A percentile compares a stretch with the other conserved stretches of the same genome.
Conservation (phyloP, 2,113 vertebrate species). For the Marmota flaviventris region DNA sequence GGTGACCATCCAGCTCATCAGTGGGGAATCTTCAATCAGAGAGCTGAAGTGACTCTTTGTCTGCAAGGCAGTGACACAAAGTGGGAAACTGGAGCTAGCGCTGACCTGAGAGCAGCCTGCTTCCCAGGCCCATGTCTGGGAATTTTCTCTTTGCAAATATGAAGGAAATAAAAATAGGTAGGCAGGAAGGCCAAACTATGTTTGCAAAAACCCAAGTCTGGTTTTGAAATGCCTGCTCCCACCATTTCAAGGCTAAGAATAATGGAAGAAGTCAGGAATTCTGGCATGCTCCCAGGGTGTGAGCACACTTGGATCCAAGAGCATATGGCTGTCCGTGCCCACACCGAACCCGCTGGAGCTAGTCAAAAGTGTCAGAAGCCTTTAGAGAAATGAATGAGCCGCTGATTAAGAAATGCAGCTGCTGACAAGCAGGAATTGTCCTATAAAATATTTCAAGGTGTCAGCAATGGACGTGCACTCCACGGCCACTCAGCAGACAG, state of each 20-base stretch:
- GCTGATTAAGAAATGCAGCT: slow-evolving; percentile 70
- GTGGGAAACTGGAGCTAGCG: not conserved
- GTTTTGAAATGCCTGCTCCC: slow-evolving; percentile 78
- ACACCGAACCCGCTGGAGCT: slow-evolving; percentile 43
- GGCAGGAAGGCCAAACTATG: slow-evolving; percentile 81
- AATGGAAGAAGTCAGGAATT: slow-evolving; percentile 66
- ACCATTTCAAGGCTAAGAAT: slow-evolving; percentile 80
- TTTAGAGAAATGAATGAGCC: slow-evolving; percentile 76
- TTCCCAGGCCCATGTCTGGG: slow-evolving; percentile 82
- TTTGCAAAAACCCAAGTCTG: slow-evolving; percentile 77
- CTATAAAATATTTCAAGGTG: slow-evolving; percentile 72
- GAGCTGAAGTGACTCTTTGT: not conserved
- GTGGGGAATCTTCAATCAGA: not conserved
- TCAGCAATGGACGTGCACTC: slow-evolving; percentile 59
- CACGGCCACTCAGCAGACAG: not conserved
- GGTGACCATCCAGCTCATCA: too few relatives aligned
- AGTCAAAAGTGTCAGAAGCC: slow-evolving; percentile 70
- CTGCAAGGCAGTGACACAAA: not conserved
- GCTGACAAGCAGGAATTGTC: slow-evolving; percentile 79
- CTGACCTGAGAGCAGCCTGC: slow-evolving; percentile 59
- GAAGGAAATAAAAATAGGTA: slow-evolving; percentile 83
- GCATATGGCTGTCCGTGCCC: not conserved
- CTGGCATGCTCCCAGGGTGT: slow-evolving; percentile 75
- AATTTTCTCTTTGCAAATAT: slow-evolving; percentile 81
- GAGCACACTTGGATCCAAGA: slow-evolving; percentile 32